Evolutionary conservation across 2,797 vertebrate genomes (phyloP), one percentile per base, ranked within the genome.

Genomic region (Crax fasciolata): DNA sequence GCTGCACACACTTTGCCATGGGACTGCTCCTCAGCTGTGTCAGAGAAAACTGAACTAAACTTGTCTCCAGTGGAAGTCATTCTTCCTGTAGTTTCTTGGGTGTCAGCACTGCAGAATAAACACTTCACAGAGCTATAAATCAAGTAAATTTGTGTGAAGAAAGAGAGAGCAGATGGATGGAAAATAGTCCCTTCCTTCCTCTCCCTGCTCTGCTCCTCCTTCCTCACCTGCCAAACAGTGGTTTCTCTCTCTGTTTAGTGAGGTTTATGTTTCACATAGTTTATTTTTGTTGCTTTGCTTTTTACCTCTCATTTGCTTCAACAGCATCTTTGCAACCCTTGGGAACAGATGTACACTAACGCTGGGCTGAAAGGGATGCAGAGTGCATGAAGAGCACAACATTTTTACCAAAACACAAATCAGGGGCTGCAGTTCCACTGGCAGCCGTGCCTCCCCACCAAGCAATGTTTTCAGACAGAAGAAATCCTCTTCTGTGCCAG

Each of bases 41-140:
- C 86, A 78, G 62, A 78, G 46, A 66, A 86, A 86, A 24, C 9
- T 3, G 25, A 58, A 72, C 10, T 75, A 27, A 54, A 35, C 65
- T 66, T 58, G 28, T 92, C 89, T 82, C 59, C 0, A 0, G 11
- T 70, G 67, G 86, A 88, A 88, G 55, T 25, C 32, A 27, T 14
- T 94, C 86, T 86, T 87, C 77, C 76, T 63, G 4, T 32, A 76
- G 81, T 35, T 84, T 55, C 88, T 90, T 20, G 0, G 13, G 28
- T 94, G 89, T 94, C 96, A 82, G 11, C 78, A 15, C 63, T 30
- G 32, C 1, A 12, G 78, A 76, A n/a, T 49, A n/a, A 58, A 32
- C 25, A 55, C n/a, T 38, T 86, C 67, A 3, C 41, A 35, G 74
- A 78, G 77, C 83, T 57, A 93, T 89, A 92, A 96, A 91, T 96